Percentiles rank a stretch among this genome's conserved stretches.
Conservation (phyloP, 2,113 vertebrate species). For the Seriola dumerili region DNA sequence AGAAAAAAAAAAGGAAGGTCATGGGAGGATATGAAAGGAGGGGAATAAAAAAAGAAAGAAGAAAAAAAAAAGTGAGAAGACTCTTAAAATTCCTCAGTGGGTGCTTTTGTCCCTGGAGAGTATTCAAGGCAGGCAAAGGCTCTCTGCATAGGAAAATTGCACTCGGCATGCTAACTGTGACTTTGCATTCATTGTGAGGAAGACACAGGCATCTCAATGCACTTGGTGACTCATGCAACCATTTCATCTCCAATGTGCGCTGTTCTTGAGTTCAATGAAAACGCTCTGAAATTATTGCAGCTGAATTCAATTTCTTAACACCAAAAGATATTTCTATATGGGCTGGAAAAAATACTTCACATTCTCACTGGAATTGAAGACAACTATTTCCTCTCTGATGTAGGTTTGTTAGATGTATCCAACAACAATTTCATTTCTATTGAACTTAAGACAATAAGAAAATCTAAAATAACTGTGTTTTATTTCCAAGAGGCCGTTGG, state of each 20-base stretch:
- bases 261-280: slow-evolving; percentile 32
- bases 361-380: background rate
- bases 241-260: slow-evolving; percentile 58
- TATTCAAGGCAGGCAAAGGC: slow-evolving; percentile 70
- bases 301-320: slow-evolving; percentile 48
- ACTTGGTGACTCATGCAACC: slow-evolving; percentile 76
- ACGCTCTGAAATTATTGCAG: slow-evolving; percentile 54
- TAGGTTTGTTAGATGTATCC: slow-evolving; percentile 3
- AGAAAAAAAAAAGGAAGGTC: slow-evolving; percentile 41
- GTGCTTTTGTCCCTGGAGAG: slow-evolving; percentile 72
- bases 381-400: slow-evolving; percentile 15
- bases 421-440: slow-evolving; percentile 33
- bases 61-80: slow-evolving; percentile 32
- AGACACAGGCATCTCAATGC: slow-evolving; percentile 70
- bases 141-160: slow-evolving; percentile 68
- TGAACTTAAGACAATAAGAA: slow-evolving; percentile 10
- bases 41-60: background rate
- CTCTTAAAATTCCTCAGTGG: slow-evolving; percentile 68
- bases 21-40: slow-evolving; percentile 52
- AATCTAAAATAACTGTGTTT: slow-evolving; percentile 18
- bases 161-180: slow-evolving; percentile 77
- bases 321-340: slow-evolving; percentile 7
- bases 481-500: background rate
- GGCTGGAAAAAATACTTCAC: background rate
- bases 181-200: slow-evolving; percentile 77